phyloP scores from a whole-genome alignment of 1,140 invertebrate genomes.

The Ooceraea biroi region DNA sequence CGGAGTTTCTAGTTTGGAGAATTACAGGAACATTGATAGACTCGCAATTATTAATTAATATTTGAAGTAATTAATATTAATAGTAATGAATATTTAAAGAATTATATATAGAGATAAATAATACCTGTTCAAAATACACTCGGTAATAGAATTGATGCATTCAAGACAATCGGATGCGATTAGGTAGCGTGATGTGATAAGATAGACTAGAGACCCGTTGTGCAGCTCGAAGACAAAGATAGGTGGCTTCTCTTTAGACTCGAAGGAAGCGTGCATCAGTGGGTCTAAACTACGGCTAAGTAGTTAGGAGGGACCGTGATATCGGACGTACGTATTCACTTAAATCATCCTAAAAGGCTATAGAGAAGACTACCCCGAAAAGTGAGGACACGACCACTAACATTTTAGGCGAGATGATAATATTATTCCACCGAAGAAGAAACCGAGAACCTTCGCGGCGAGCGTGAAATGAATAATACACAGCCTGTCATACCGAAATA shows the following conservation, averaged over 20 bases:
- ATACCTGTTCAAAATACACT: background rate
- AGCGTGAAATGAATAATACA: conserved; percentile 18
- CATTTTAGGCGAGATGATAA: conserved; percentile 53
- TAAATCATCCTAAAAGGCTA: conserved; percentile 84
- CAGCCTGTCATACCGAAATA: background rate
- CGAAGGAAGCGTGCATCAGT: conserved; percentile 84
- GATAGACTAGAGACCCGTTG: conserved; percentile 85
- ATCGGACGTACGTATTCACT: conserved; percentile 85
- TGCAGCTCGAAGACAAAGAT: conserved; percentile 82
- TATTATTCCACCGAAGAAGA: conserved; percentile 41
- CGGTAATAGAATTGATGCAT: background rate
- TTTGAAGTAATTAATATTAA: too few species aligned
- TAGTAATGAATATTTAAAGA: too few species aligned
- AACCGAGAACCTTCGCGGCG: conserved; percentile 37
- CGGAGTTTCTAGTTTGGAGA: too few species aligned
- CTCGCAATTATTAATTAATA: too few species aligned
- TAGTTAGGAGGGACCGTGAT: conserved; percentile 87
- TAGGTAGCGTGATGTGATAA: conserved; percentile 71
- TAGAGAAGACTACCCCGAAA: conserved; percentile 58
- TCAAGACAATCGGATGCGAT: conserved; percentile 50
- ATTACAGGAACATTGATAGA: too few species aligned
- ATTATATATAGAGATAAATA: too few species aligned
- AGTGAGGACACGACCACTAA: conserved; percentile 75
- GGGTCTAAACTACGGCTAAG: conserved; percentile 85
- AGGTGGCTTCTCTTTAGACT: conserved; percentile 75